Percentiles rank a stretch among this genome's conserved stretches.
phyloP scores from a whole-genome alignment of 2,888 invertebrate genomes.

The Rotaria socialis region DNA sequence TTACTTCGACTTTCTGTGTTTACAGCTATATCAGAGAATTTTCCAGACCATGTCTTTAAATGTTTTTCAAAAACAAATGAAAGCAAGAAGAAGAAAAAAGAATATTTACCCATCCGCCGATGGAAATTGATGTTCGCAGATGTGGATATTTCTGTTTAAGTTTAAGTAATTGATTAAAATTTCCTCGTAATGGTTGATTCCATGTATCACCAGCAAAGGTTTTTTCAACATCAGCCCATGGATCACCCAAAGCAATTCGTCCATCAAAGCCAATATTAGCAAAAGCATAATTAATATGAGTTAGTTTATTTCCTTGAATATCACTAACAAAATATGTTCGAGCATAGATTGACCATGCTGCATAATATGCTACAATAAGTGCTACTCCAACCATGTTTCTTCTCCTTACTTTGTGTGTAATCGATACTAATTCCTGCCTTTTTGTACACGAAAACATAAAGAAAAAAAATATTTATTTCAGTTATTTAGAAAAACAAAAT shows the following conservation, averaged over 20 bases:
- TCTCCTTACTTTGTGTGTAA: too few species aligned
- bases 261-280: conserved; percentile 18
- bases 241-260: conserved; percentile 22
- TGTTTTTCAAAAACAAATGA: neutral
- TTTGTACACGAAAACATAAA: too few species aligned
- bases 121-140: neutral
- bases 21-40: neutral
- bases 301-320: neutral
- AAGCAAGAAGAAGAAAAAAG: too few species aligned
- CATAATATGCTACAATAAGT: conserved; percentile 6
- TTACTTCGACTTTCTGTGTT: neutral
- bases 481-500: too few species aligned
- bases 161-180: conserved; percentile 19
- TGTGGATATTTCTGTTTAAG: neutral
- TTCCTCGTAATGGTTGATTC: conserved; percentile 31
- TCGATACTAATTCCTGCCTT: too few species aligned
- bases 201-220: neutral
- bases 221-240: conserved; percentile 17
- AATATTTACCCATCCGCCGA: conserved; percentile 5
- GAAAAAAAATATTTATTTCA: too few species aligned
- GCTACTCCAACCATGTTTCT: too few species aligned
- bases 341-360: conserved; percentile 13
- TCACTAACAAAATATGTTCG: neutral
- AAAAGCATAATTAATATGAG: conserved; percentile 23
- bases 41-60: conserved; percentile 11